A percentile compares a stretch with the other conserved stretches of the same genome.
phyloP scores from a whole-genome alignment of 2,113 vertebrate genomes.

The Bolborhynchus lineola region DNA sequence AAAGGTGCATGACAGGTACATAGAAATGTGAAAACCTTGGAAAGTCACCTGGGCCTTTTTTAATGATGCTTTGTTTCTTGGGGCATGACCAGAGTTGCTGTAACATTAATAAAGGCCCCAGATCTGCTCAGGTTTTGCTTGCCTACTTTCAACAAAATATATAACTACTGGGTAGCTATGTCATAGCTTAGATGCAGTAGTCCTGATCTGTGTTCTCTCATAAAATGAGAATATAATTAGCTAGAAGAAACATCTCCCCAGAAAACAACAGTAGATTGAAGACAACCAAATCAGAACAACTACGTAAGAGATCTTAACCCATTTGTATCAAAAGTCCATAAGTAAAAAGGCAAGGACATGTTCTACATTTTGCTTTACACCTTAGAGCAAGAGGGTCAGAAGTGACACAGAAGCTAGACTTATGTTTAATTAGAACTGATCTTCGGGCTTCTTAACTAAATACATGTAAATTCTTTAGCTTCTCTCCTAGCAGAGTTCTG shows the following conservation, averaged over 20 bases:
- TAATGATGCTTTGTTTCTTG: neutral
- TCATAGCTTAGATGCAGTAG: neutral
- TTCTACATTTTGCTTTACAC: neutral
- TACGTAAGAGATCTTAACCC: neutral
- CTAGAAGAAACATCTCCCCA: neutral
- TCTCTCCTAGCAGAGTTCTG: neutral
- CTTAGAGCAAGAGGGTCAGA: neutral
- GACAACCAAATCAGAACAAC: neutral
- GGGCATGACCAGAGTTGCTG: neutral
- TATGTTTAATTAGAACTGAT: neutral
- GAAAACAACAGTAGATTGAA: neutral
- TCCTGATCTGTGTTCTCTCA: neutral
- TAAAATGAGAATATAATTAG: neutral
- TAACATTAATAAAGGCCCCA: neutral
- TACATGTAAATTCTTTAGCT: neutral
- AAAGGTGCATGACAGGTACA: neutral
- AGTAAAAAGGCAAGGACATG: neutral
- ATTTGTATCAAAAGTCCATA: neutral
- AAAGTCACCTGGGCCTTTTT: neutral
- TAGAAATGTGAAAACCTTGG: neutral
- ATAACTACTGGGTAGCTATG: neutral
- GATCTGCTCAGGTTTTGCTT: neutral
- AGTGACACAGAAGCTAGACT: neutral
- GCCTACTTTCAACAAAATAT: neutral
- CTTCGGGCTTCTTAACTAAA: neutral